Percentiles rank a stretch among this genome's conserved stretches.
phyloP scores from a whole-genome alignment of 1,140 invertebrate species.

The Proales similis region DNA sequence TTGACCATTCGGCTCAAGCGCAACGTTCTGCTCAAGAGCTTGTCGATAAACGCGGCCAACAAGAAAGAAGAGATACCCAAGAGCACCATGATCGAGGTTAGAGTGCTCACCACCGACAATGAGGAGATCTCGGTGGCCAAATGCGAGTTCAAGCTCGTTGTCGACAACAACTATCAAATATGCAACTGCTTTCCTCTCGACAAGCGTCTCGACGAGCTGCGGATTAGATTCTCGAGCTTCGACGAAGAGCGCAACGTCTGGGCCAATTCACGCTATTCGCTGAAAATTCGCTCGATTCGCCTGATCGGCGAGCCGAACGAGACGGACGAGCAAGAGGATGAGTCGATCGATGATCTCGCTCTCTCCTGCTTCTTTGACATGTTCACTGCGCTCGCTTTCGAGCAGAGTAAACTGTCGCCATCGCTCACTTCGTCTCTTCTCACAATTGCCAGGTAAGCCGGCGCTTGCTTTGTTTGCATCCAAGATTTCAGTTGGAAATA shows the following conservation, averaged over 20 bases:
- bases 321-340: neutral
- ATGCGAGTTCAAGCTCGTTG: slow-evolving; percentile 22
- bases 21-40: slow-evolving; percentile 7
- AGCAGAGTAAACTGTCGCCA: slow-evolving; percentile 21
- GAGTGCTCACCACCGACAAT: neutral
- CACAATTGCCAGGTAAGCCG: too few species aligned
- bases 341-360: slow-evolving; percentile 11
- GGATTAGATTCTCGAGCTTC: slow-evolving; percentile 12
- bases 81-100: slow-evolving; percentile 8
- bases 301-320: neutral
- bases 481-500: too few species aligned
- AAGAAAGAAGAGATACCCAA: slow-evolving; percentile 24
- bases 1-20: slow-evolving; percentile 14
- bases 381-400: slow-evolving; percentile 17
- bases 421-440: neutral
- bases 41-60: slow-evolving; percentile 5
- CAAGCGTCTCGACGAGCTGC: slow-evolving; percentile 8
- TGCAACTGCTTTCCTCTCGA: slow-evolving; percentile 33
- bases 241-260: slow-evolving; percentile 15
- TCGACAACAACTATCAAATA: slow-evolving; percentile 18
- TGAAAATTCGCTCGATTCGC: slow-evolving; percentile 33
- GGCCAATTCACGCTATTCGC: slow-evolving; percentile 10
- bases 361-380: slow-evolving; percentile 37
- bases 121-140: slow-evolving; percentile 19
- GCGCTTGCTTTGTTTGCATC: too few species aligned